A percentile compares a stretch with the other conserved stretches of the same genome.
Evolutionary conservation across 2,113 vertebrate species (phyloP).

Genomic region (Pterophyllum scalare): DNA sequence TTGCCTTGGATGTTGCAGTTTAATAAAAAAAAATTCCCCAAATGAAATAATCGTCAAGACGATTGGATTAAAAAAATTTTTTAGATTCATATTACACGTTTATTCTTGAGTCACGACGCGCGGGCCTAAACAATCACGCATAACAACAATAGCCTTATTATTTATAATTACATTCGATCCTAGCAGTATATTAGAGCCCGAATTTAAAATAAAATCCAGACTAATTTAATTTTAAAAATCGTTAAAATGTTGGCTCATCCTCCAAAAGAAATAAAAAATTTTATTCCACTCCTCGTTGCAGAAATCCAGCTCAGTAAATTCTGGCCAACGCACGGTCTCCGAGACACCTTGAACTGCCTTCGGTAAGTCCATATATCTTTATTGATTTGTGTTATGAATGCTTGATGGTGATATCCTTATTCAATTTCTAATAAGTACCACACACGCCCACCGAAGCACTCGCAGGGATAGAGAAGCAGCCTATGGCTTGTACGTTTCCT

Average conservation of each 20-base stretch:
- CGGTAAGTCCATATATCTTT: conserved; percentile 81
- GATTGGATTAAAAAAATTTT: background rate
- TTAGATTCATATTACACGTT: background rate
- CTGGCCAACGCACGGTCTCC: conserved; percentile 57
- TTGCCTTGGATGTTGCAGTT: background rate
- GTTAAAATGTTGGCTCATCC: background rate
- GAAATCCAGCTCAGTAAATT: conserved; percentile 71
- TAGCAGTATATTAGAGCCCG: background rate
- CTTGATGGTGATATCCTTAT: conserved; percentile 78
- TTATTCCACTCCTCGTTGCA: conserved; percentile 56
- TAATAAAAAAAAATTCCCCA: background rate
- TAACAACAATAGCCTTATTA: background rate
- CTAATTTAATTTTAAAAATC: background rate
- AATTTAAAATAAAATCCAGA: background rate
- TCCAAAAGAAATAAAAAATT: background rate
- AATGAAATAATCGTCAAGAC: background rate
- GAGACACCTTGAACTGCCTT: conserved; percentile 67
- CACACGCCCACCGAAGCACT: conserved; percentile 61
- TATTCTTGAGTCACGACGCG: background rate
- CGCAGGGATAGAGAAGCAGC: conserved; percentile 44
- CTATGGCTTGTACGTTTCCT: conserved; percentile 59
- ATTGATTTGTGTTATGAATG: conserved; percentile 78
- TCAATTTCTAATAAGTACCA: conserved; percentile 74
- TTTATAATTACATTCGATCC: background rate
- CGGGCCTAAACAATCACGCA: background rate